Percentiles rank a stretch among this genome's conserved stretches.
These are phyloP conservation scores for Amblyteles armatorius DNA, from an alignment of 2,888 invertebrate species.

Conservation along the genomic window DNA sequence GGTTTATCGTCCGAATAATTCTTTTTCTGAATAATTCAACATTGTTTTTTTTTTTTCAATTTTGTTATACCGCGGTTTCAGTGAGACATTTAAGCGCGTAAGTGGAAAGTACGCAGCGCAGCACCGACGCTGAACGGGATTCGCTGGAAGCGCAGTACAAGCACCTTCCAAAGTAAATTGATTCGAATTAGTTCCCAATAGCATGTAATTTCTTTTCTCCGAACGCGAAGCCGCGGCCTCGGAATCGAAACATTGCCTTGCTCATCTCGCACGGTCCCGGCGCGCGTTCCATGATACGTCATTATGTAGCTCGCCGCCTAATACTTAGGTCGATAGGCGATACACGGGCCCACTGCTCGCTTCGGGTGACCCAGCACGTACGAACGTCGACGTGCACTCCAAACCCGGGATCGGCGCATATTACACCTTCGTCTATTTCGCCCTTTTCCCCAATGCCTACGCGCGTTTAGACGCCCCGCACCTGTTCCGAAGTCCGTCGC, in stretches of 20 bases:
- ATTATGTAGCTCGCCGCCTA: conserved; percentile 83
- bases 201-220: conserved; percentile 78
- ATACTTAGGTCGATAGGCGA: conserved; percentile 84
- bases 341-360: conserved; percentile 69
- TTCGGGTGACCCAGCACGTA: conserved; percentile 77
- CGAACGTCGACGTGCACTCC: conserved; percentile 71
- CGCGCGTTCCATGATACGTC: conserved; percentile 74
- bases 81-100: conserved; percentile 36
- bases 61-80: background rate
- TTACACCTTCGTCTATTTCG: conserved; percentile 47
- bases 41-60: background rate
- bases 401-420: conserved; percentile 12
- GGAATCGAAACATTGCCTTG: conserved; percentile 47
- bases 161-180: conserved; percentile 78
- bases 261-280: conserved; percentile 56
- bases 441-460: conserved; percentile 11
- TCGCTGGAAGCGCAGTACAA: conserved; percentile 55
- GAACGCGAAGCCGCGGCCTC: conserved; percentile 26
- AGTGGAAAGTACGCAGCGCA: background rate
- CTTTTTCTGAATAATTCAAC: conserved; percentile 24
- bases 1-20: background rate
- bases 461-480: conserved; percentile 26
- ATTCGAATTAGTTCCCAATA: conserved; percentile 84
- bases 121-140: background rate
- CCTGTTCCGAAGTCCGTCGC: conserved; percentile 45